These are phyloP conservation scores for Drosophila limbata DNA, from an alignment of 2,888 invertebrate species.

Conservation along the genomic window DNA sequence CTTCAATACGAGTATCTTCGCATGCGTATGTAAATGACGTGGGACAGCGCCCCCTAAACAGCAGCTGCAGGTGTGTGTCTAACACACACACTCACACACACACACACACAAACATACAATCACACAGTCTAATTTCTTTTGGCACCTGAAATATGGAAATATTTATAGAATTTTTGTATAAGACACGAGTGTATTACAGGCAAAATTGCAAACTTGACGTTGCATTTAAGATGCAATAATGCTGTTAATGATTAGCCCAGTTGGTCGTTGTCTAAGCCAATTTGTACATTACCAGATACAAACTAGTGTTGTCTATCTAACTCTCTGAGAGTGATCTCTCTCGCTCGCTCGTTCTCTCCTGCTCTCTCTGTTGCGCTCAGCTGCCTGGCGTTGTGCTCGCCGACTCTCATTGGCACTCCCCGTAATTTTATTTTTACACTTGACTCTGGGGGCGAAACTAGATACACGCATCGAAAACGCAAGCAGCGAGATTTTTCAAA, in stretches of 20 bases:
- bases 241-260: slow-evolving; percentile 62
- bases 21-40: slow-evolving; percentile 55
- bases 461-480: slow-evolving; percentile 63
- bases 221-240: slow-evolving; percentile 68
- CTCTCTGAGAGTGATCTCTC: slow-evolving; percentile 10
- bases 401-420: slow-evolving; percentile 51
- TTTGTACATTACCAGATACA: slow-evolving; percentile 22
- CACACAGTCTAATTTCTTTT: slow-evolving; percentile 27
- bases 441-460: slow-evolving; percentile 77
- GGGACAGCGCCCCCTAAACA: slow-evolving; percentile 26
- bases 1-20: slow-evolving; percentile 32
- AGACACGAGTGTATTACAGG: slow-evolving; percentile 32
- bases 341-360: slow-evolving; percentile 8
- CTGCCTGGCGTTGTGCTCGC: slow-evolving; percentile 13
- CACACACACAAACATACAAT: background rate
- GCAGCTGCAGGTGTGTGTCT: slow-evolving; percentile 62
- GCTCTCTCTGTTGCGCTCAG: slow-evolving; percentile 41
- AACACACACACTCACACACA: slow-evolving; percentile 21
- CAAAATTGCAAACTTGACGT: slow-evolving; percentile 59
- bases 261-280: slow-evolving; percentile 60
- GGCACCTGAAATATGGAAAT: slow-evolving; percentile 60
- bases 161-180: slow-evolving; percentile 42
- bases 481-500: slow-evolving; percentile 42
- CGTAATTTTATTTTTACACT: slow-evolving; percentile 78
- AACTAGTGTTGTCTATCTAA: background rate